Evolutionary conservation across 2,888 invertebrate species (phyloP).

Genomic region (Chrysolina haemoptera): DNA sequence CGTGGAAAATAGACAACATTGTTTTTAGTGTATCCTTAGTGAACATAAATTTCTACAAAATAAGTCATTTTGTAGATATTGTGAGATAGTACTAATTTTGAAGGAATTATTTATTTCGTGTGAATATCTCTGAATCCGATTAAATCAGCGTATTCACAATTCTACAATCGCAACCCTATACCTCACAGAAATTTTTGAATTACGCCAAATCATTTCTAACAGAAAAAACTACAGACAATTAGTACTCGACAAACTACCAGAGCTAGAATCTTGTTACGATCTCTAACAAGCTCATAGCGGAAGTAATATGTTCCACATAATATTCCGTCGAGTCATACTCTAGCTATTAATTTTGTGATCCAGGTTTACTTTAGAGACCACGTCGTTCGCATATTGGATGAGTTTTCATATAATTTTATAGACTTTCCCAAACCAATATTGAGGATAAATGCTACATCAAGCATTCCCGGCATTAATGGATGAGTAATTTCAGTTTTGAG

Average conservation of each 20-base stretch:
- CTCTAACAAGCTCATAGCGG: not conserved
- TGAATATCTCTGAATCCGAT: no score
- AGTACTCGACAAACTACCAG: not conserved
- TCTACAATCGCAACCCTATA: no score
- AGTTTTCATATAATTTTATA: constrained; percentile 45
- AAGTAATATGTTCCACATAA: constrained; percentile 24
- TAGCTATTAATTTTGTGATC: constrained; percentile 45
- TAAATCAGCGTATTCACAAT: no score
- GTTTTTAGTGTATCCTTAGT: no score
- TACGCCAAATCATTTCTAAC: no score
- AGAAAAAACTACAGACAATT: no score
- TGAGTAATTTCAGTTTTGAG: constrained; percentile 32
- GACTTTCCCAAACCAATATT: constrained; percentile 43
- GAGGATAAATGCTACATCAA: constrained; percentile 35
- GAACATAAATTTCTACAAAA: no score
- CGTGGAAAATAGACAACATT: no score
- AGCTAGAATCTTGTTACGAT: not conserved
- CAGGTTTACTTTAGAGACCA: constrained; percentile 43
- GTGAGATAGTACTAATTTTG: no score
- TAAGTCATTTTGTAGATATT: no score
- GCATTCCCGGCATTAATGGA: not conserved
- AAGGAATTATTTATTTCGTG: no score
- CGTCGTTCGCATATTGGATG: constrained; percentile 46
- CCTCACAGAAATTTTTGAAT: no score
- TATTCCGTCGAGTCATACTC: constrained; percentile 41